Evolutionary conservation across 2,113 vertebrate genomes (phyloP).

Genomic region (Callopanchax toddi): DNA sequence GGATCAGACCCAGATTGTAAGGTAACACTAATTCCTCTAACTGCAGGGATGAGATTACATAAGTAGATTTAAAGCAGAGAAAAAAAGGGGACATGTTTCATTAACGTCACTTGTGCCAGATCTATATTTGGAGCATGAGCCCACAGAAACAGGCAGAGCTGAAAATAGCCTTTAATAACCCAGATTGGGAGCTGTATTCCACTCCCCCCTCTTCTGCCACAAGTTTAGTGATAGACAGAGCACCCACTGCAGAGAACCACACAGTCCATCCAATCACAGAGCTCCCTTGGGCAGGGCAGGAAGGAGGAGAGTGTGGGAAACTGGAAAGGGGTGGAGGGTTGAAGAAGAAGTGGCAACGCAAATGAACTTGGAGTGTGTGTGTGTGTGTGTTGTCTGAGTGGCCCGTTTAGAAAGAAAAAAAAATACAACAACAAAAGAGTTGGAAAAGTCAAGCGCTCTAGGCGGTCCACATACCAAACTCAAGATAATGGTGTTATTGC

Average conservation of each 20-base stretch:
- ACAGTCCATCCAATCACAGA: constrained; percentile 66
- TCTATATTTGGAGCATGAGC: constrained; percentile 81
- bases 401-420: constrained; percentile 24
- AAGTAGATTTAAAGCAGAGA: constrained; percentile 74
- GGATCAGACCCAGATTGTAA: constrained; percentile 61
- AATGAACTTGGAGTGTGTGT: constrained; percentile 29
- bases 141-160: constrained; percentile 75
- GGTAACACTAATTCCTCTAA: constrained; percentile 54
- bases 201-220: constrained; percentile 68
- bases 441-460: constrained; percentile 7
- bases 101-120: constrained; percentile 69
- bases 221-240: constrained; percentile 67
- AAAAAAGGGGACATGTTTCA: constrained; percentile 72
- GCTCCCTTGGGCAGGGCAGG: constrained; percentile 45
- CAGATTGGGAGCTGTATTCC: constrained; percentile 77
- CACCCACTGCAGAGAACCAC: constrained; percentile 49
- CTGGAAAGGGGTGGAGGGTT: constrained; percentile 44
- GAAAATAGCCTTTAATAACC: constrained; percentile 81
- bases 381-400: constrained; percentile 22
- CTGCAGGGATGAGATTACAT: constrained; percentile 70
- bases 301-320: constrained; percentile 68
- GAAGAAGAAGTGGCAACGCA: constrained; percentile 47
- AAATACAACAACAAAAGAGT: constrained; percentile 11
- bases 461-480: background rate
- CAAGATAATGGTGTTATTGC: background rate